Percentiles rank a stretch among this genome's conserved stretches.
Evolutionary conservation across 2,888 invertebrate genomes (phyloP).

Genomic region (Nematopogon swammerdamellus): DNA sequence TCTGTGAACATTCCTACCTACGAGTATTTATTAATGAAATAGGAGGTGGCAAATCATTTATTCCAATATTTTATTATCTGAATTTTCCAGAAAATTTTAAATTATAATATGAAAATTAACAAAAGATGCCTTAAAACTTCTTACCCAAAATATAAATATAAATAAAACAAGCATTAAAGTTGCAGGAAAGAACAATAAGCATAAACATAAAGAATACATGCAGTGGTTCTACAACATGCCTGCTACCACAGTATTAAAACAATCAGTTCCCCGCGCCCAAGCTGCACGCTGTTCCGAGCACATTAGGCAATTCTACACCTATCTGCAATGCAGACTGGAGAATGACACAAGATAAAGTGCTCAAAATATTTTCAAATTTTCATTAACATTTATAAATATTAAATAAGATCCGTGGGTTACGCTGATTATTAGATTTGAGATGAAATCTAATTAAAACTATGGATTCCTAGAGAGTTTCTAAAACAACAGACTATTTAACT

Average conservation of each 20-base stretch:
- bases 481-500: too few relatives aligned
- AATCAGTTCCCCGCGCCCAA: not conserved
- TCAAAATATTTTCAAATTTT: too few relatives aligned
- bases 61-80: not conserved
- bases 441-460: too few relatives aligned
- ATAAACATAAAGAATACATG: not conserved
- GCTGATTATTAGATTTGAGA: too few relatives aligned
- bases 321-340: not conserved
- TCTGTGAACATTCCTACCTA: too few relatives aligned
- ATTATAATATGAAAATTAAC: not conserved
- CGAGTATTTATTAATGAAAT: too few relatives aligned
- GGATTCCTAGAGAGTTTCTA: too few relatives aligned
- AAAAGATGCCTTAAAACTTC: not conserved
- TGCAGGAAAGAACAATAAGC: not conserved
- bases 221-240: not conserved
- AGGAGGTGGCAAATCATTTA: not conserved
- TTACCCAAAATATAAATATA: not conserved
- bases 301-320: not conserved
- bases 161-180: not conserved
- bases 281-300: not conserved
- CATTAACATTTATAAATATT: too few relatives aligned
- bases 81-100: not conserved
- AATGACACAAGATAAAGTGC: not conserved
- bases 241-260: not conserved
- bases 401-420: too few relatives aligned